Percentiles rank a stretch among this genome's conserved stretches.
Evolutionary conservation across 2,797 vertebrate genomes (phyloP).

Genomic region (Holocentrus rufus): DNA sequence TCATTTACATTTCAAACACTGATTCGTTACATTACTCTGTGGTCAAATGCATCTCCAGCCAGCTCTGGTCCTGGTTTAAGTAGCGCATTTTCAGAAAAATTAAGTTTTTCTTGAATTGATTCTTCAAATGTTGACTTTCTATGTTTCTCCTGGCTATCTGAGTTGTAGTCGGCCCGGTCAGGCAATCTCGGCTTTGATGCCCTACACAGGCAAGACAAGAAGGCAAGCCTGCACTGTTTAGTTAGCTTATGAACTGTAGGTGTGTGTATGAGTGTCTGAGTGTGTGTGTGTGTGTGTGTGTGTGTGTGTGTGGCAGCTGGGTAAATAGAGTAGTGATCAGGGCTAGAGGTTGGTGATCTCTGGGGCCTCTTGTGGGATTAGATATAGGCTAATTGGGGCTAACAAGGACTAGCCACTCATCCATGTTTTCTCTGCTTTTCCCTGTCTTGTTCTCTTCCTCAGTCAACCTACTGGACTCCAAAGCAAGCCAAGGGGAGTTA

Average conservation of each 20-base stretch:
- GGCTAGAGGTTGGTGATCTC: conserved; percentile 66
- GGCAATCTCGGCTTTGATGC: conserved; percentile 49
- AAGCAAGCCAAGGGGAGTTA: conserved; percentile 97
- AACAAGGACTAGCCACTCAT: conserved; percentile 81
- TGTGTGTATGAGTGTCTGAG: conserved; percentile 18
- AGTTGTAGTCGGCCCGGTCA: conserved; percentile 7
- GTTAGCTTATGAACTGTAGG: conserved; percentile 40
- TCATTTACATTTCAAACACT: too few species aligned
- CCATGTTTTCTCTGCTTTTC: conserved; percentile 73
- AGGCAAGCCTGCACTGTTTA: conserved; percentile 50
- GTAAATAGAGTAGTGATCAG: conserved; percentile 79
- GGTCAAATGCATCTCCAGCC: too few species aligned
- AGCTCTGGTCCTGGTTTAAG: too few species aligned
- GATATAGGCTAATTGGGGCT: conserved; percentile 75
- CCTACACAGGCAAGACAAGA: conserved; percentile 40
- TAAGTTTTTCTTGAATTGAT: not conserved
- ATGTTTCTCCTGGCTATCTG: conserved; percentile 34
- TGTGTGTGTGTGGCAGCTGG: conserved; percentile 77
- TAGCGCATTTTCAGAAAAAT: too few species aligned
- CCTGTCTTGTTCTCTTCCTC: conserved; percentile 76
- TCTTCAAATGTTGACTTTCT: conserved; percentile 38
- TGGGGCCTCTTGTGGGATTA: conserved; percentile 67
- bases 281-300: conserved; percentile 42
- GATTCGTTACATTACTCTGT: too few species aligned
- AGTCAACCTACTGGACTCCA: conserved; percentile 99